Evolutionary conservation across 2,888 invertebrate species (phyloP).

Genomic region (Periphyllus acericola): DNA sequence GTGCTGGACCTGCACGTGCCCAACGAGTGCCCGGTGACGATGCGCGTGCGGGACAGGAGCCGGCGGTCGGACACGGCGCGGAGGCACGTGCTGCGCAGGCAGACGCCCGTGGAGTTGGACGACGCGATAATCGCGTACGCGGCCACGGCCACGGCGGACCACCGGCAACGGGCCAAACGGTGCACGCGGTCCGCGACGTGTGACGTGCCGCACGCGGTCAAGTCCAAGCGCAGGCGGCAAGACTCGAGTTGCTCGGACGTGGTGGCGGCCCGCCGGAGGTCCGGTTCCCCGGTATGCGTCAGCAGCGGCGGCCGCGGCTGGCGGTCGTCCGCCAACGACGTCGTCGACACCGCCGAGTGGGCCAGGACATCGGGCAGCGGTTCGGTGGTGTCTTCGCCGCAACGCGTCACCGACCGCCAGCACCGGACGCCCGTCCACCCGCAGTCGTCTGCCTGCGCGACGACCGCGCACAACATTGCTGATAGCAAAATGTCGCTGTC

Average conservation of each 20-base stretch:
- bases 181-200: conserved; percentile 55
- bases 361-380: background rate
- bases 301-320: background rate
- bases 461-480: background rate
- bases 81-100: conserved; percentile 79
- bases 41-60: conserved; percentile 71
- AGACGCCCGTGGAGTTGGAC: conserved; percentile 79
- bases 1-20: conserved; percentile 79
- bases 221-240: conserved; percentile 44
- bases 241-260: conserved; percentile 57
- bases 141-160: conserved; percentile 38
- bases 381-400: conserved; percentile 27
- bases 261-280: conserved; percentile 42
- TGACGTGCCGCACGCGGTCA: conserved; percentile 49
- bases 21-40: conserved; percentile 73
- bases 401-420: background rate
- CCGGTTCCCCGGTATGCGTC: conserved; percentile 35
- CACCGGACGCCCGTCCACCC: background rate
- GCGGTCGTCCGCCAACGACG: conserved; percentile 57
- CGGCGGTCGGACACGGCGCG: conserved; percentile 77
- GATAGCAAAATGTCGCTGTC: conserved; percentile 51
- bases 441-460: background rate
- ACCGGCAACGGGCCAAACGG: conserved; percentile 42
- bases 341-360: conserved; percentile 41
- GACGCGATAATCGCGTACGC: conserved; percentile 66